A percentile compares a stretch with the other conserved stretches of the same genome.
Evolutionary conservation across 2,888 invertebrate genomes (phyloP).

Genomic region (Eurytoma californica): DNA sequence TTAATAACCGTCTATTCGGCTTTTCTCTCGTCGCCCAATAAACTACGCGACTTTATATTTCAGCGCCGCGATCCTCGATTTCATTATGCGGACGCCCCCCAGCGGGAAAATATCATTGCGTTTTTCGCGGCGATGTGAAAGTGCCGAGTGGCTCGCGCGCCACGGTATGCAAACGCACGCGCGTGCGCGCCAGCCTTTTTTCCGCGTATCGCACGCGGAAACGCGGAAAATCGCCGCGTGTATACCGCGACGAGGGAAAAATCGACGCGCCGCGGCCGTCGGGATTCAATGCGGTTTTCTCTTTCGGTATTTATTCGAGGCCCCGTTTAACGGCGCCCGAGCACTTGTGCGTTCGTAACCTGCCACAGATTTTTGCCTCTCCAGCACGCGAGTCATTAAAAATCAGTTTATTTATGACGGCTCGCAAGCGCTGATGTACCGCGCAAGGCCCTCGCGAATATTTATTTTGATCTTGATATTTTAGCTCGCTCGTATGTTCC

Average conservation of each 20-base stretch:
- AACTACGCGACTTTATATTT: conserved; percentile 5
- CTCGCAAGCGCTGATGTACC: too few relatives aligned
- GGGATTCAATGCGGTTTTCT: conserved; percentile 33
- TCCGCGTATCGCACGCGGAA: conserved; percentile 19
- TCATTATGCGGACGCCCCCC: not conserved
- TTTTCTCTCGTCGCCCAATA: conserved; percentile 10
- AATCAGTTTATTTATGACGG: not conserved
- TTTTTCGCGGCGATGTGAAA: conserved; percentile 25
- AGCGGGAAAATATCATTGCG: not conserved
- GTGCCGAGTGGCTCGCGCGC: conserved; percentile 1
- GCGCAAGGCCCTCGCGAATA: too few relatives aligned
- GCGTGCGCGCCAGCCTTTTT: conserved; percentile 8
- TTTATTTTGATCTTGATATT: too few relatives aligned
- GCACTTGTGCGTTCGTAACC: too few relatives aligned
- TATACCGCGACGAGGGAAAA: not conserved
- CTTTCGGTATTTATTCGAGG: conserved; percentile 24
- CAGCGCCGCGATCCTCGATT: not conserved
- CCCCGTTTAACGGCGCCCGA: not conserved
- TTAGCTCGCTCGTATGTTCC: too few relatives aligned
- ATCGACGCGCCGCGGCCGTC: not conserved
- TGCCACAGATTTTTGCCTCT: too few relatives aligned
- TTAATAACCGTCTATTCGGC: conserved; percentile 33
- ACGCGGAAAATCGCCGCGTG: conserved; percentile 22
- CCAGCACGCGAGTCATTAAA: too few relatives aligned
- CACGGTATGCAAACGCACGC: conserved; percentile 10